Evolutionary conservation across 2,888 invertebrate genomes (phyloP), one percentile per base, ranked within the genome.

Genomic region (Torymus aiolomorphi): DNA sequence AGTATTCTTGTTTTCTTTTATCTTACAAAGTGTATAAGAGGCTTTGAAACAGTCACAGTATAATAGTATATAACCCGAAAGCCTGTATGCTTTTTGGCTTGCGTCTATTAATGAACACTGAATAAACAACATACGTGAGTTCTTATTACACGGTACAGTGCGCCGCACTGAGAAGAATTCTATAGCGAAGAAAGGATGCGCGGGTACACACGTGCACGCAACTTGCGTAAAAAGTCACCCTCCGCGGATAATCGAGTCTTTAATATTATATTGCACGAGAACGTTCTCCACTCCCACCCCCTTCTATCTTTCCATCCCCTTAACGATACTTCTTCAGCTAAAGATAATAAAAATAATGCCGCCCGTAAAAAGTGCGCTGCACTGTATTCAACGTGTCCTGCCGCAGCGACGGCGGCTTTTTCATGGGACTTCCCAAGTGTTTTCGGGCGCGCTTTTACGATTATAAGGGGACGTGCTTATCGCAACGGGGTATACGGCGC

Each of bases 261-360:
- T 82, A 83, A 83, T 83, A 83, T 84, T 84, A 82, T 79, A 83
- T 83, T 80, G 82, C 80, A 80, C 78, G 80, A 63, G 63, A 31
- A 31, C 5, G 51, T 20, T 51, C 57, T 12, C 51, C 5, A 12
- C 31, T 54, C 54, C 61, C 20, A 56, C 70, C 66, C 12, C 74
- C 54, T 31, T 62, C 20, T 54, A 52, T 51, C 69, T 31, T 71
- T 52, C 78, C 66, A 72, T 67, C 57, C 62, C 65, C 78, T 82
- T 81, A 82, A 82, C 79, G 82, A 82, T 76, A 80, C 81, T 83
- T 83, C 76, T 83, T 83, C 78, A 76, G 82, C 78, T 74, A 70
- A 67, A 83, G 83, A 84, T 85, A 85, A 86, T 87, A 87, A 88
- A 86, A 87, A 86, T 86, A 87, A 88, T 84, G 83, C 81, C 81